Conservation (phyloP, 1,140 invertebrate species). For the Ips nitidus region DNA sequence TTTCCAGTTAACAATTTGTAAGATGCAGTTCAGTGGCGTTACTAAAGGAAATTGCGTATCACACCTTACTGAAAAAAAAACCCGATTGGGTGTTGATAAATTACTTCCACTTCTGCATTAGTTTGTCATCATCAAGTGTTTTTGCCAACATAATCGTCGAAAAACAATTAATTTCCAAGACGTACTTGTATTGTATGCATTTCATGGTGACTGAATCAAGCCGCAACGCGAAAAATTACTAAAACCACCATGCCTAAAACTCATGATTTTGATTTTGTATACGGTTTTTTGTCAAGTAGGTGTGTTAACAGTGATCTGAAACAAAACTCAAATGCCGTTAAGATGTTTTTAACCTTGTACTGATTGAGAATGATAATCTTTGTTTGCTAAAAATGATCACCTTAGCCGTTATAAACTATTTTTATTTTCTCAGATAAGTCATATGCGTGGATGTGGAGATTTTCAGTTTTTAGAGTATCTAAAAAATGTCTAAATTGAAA, state of each 20-base stretch:
- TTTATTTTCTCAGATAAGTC: too few relatives aligned
- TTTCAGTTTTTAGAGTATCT: too few relatives aligned
- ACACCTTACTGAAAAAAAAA: not conserved
- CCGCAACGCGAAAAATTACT: constrained; percentile 14
- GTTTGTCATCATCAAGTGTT: not conserved
- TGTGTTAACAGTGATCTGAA: not conserved
- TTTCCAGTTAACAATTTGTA: constrained; percentile 15
- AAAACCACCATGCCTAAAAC: constrained; percentile 1
- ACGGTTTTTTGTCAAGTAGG: constrained; percentile 17
- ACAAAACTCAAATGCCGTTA: constrained; percentile 7
- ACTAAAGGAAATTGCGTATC: not conserved
- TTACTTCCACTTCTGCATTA: not conserved
- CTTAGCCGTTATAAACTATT: too few relatives aligned
- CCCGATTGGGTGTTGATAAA: not conserved
- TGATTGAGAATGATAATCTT: too few relatives aligned
- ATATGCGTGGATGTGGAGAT: too few relatives aligned
- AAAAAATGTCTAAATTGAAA: too few relatives aligned
- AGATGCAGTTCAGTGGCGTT: constrained; percentile 8
- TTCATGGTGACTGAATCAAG: constrained; percentile 14
- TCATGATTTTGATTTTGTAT: constrained; percentile 6
- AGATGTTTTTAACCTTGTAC: too few relatives aligned
- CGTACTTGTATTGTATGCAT: not conserved
- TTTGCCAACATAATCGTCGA: not conserved
- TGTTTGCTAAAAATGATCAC: too few relatives aligned
- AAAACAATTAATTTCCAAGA: not conserved